Percentiles rank a stretch among this genome's conserved stretches.
Conservation (phyloP, 2,797 vertebrate species). For the Staurois parvus region DNA sequence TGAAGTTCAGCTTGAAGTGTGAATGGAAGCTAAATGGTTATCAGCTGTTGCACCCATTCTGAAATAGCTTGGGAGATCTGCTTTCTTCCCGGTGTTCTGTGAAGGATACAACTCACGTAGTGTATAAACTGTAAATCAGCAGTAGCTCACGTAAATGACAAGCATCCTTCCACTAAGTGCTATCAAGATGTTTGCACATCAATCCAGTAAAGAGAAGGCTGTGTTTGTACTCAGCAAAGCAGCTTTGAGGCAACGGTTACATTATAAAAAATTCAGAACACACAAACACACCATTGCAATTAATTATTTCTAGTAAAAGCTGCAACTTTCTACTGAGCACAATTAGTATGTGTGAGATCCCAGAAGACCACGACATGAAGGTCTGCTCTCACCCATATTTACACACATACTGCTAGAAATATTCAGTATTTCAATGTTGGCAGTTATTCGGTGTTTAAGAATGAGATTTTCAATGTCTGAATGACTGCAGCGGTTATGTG, state of each 20-base stretch:
- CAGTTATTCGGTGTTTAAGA: background rate
- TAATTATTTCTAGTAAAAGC: conserved; percentile 24
- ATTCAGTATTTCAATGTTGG: background rate
- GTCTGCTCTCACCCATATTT: background rate
- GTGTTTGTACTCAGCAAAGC: background rate
- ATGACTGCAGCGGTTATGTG: background rate
- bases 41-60: too few species aligned
- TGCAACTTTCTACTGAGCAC: background rate
- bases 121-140: background rate
- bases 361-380: background rate
- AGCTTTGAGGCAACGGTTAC: background rate
- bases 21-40: too few species aligned
- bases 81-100: too few species aligned
- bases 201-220: background rate
- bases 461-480: background rate
- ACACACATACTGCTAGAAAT: background rate
- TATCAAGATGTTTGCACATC: background rate
- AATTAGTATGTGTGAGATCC: conserved; percentile 2
- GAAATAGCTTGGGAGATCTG: too few species aligned
- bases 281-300: background rate
- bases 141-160: background rate
- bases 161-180: background rate
- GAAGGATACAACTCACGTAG: background rate
- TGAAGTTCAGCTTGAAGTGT: too few species aligned
- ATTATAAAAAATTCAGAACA: conserved; percentile 4